Evolutionary conservation across 2,888 invertebrate genomes (phyloP).

Genomic region (Parnassius orleans): DNA sequence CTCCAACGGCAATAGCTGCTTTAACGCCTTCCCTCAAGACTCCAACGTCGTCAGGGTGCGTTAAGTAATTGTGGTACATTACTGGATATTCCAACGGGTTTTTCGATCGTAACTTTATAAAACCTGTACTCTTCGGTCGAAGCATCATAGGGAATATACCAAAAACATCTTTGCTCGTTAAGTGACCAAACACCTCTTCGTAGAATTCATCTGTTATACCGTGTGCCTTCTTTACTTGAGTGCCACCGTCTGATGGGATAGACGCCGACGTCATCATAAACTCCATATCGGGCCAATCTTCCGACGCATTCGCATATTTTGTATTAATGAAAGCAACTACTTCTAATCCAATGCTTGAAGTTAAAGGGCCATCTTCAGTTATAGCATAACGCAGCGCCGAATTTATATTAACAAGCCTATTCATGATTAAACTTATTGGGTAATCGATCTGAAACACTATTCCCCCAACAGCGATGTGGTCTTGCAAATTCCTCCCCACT

Average conservation of each 20-base stretch:
- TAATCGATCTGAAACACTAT: constrained; percentile 90
- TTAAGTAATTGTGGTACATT: constrained; percentile 95
- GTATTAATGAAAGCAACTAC: constrained; percentile 93
- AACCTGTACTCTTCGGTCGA: constrained; percentile 92
- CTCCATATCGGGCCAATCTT: constrained; percentile 96
- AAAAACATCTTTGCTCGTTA: constrained; percentile 88
- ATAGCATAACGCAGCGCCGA: constrained; percentile 91
- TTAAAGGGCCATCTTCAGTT: constrained; percentile 92
- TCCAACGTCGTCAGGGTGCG: constrained; percentile 91
- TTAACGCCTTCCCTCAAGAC: constrained; percentile 93
- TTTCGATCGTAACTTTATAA: constrained; percentile 85
- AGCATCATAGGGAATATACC: constrained; percentile 94
- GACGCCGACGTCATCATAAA: constrained; percentile 93
- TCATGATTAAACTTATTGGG: constrained; percentile 89
- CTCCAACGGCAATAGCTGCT: constrained; percentile 89
- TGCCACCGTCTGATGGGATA: constrained; percentile 91
- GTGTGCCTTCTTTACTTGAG: constrained; percentile 89
- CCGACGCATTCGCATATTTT: constrained; percentile 91
- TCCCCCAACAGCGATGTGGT: constrained; percentile 94
- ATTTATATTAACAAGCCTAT: constrained; percentile 90
- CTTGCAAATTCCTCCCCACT: constrained; percentile 93
- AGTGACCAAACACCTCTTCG: constrained; percentile 85
- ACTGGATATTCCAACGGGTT: constrained; percentile 91
- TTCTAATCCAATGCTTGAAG: constrained; percentile 93
- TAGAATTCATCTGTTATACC: constrained; percentile 91